These are phyloP conservation scores for Pao palembangensis DNA, from an alignment of 2,113 vertebrate species.

Conservation along the genomic window DNA sequence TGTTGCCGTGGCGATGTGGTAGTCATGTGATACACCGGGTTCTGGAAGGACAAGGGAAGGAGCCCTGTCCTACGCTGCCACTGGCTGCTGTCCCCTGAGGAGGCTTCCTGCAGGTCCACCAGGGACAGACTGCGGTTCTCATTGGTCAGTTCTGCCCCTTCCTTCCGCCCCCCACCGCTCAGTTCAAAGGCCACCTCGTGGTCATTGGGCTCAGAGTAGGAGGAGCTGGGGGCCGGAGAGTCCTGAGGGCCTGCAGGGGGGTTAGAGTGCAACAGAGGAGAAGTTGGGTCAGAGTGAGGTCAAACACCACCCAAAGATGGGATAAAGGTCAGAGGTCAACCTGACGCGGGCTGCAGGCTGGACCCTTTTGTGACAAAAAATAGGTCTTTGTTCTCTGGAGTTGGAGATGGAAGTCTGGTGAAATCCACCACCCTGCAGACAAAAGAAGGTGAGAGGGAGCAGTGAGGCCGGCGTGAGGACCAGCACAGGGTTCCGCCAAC, in stretches of 20 bases:
- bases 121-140: conserved; percentile 94
- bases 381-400: conserved; percentile 98
- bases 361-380: conserved; percentile 98
- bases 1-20: conserved; percentile 82
- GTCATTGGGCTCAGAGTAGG: conserved; percentile 95
- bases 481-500: too few species aligned
- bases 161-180: conserved; percentile 42
- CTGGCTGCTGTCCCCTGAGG: conserved; percentile 78
- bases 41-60: conserved; percentile 95
- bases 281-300: conserved; percentile 1
- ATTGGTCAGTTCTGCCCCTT: conserved; percentile 79
- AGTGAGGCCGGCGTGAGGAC: too few species aligned
- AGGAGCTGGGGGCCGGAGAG: conserved; percentile 93
- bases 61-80: conserved; percentile 81
- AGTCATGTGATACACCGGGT: conserved; percentile 97
- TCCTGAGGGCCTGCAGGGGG: conserved; percentile 48
- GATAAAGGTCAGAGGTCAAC: conserved; percentile 38
- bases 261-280: conserved; percentile 12
- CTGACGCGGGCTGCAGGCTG: conserved; percentile 82
- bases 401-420: conserved; percentile 97
- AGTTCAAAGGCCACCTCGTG: conserved; percentile 73
- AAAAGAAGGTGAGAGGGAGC: conserved; percentile 4
- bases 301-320: background rate
- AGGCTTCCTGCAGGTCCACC: conserved; percentile 91
- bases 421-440: conserved; percentile 91